A percentile compares a stretch with the other conserved stretches of the same genome.
Conservation (phyloP, 1,140 invertebrate species). For the Berghia stephanieae region DNA sequence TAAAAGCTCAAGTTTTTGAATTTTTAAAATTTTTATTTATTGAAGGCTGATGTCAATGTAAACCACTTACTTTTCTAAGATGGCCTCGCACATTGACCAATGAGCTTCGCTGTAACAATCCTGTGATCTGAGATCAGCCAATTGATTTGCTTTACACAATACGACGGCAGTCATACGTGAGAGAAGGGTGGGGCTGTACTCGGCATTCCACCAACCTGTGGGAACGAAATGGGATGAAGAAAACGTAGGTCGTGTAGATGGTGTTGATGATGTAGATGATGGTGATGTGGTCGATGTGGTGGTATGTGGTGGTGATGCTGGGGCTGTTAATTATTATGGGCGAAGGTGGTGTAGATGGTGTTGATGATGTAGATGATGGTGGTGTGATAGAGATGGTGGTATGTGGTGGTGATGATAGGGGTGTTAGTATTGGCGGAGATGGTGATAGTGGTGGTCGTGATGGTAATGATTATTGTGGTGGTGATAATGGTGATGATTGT, state of each 20-base stretch:
- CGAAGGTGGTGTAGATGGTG: neutral
- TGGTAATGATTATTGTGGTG: no score
- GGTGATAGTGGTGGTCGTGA: neutral
- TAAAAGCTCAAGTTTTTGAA: no score
- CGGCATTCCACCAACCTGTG: constrained; percentile 52
- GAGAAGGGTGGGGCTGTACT: constrained; percentile 49
- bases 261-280: no score
- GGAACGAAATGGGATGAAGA: no score
- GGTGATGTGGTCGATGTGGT: no score
- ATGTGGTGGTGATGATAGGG: no score
- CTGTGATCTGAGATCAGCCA: constrained; percentile 36
- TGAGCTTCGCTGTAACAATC: constrained; percentile 31
- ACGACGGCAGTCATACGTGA: constrained; percentile 50
- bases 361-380: neutral
- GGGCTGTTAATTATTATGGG: neutral
- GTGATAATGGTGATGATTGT: no score
- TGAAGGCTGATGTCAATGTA: neutral
- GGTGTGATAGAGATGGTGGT: neutral
- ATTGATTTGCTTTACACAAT: constrained; percentile 37
- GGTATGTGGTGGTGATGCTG: neutral
- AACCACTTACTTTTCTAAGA: constrained; percentile 39
- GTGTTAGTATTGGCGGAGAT: neutral
- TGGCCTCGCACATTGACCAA: constrained; percentile 43
- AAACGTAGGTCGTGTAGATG: no score
- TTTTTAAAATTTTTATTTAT: no score